Percentiles rank a stretch among this genome's conserved stretches.
Evolutionary conservation across 2,888 invertebrate genomes (phyloP).

Genomic region (Spisula solida): DNA sequence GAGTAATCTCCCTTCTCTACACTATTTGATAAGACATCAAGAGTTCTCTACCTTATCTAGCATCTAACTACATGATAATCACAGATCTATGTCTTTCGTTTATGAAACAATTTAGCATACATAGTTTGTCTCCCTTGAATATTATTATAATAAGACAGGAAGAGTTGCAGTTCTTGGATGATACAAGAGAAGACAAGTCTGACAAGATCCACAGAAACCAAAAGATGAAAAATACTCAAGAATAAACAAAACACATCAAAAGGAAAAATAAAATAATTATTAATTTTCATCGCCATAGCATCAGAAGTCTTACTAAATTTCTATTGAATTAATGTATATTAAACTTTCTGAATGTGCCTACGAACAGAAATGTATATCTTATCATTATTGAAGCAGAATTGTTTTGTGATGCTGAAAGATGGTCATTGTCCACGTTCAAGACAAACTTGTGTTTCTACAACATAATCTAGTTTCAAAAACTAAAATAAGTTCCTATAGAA

Average conservation of each 20-base stretch:
- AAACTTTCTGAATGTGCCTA: too few species aligned
- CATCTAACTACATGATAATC: slow-evolving; percentile 18
- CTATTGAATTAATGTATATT: neutral
- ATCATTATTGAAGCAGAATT: too few species aligned
- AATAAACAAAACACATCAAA: neutral
- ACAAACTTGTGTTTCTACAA: too few species aligned
- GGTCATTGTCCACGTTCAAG: too few species aligned
- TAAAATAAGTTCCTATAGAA: too few species aligned
- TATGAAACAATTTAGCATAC: neutral
- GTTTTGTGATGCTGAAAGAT: too few species aligned
- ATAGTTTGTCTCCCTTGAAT: slow-evolving; percentile 4
- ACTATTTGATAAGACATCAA: slow-evolving; percentile 18
- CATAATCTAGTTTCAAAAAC: too few species aligned
- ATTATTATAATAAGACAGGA: slow-evolving; percentile 3
- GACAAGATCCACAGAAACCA: slow-evolving; percentile 3
- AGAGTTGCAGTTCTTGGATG: slow-evolving; percentile 19
- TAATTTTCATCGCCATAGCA: neutral
- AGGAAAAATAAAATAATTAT: neutral
- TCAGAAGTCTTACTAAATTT: neutral
- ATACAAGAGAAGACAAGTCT: neutral
- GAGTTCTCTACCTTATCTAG: slow-evolving; percentile 30
- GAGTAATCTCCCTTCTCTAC: slow-evolving; percentile 33
- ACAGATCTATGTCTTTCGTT: slow-evolving; percentile 13
- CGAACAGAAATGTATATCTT: too few species aligned
- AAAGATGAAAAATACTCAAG: slow-evolving; percentile 5